Base-by-base conservation (phyloP, 2,888 invertebrate genomes). In the Dasypolia templi region DNA sequence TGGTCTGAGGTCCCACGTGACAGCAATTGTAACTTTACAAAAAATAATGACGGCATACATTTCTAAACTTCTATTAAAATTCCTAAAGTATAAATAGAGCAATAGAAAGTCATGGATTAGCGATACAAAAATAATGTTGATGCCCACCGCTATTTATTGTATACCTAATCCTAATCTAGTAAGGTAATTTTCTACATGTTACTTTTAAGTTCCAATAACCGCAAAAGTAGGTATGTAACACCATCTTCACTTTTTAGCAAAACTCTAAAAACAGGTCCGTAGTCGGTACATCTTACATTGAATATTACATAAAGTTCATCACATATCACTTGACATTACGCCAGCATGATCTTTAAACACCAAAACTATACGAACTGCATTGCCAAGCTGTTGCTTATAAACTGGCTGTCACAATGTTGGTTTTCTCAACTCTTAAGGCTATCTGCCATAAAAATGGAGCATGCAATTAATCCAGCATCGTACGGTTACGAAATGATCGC, bases 381-480 rank as follows among this genome's bases (percentile, higher is more conserved):
- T 78, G 78, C 39, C 53, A 51, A 44, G 44, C 44, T 68, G 66
- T 64, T 59, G 66, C 64, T 84, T 73, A 55, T 78, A 84, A 82
- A 86, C 84, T 79, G 77, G 77, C 64, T 83, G 83, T 88, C 86
- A 85, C 86, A 82, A 83, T 79, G 65, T 86, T 88, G 88, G 84
- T 90, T 87, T 89, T 89, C 81, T 89, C 86, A 88, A 90, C 89
- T 84, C 77, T 79, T 77, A 76, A 85, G 79, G 75, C 86, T 89
- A 91, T 91, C 88, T 89, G 87, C 90, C 86, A 88, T 89, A 88
- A 91, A 93, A 94, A 91, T 91, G 87, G 91, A 92, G 89, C 91
- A 89, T 87, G 91, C 91, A 93, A 93, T 93, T 93, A 93, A 94
- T 93, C 91, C 90, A 91, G 90, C 91, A 92, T 93, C 91, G 89